phyloP scores from a whole-genome alignment of 2,888 invertebrate genomes.

The Leistus spinibarbis region DNA sequence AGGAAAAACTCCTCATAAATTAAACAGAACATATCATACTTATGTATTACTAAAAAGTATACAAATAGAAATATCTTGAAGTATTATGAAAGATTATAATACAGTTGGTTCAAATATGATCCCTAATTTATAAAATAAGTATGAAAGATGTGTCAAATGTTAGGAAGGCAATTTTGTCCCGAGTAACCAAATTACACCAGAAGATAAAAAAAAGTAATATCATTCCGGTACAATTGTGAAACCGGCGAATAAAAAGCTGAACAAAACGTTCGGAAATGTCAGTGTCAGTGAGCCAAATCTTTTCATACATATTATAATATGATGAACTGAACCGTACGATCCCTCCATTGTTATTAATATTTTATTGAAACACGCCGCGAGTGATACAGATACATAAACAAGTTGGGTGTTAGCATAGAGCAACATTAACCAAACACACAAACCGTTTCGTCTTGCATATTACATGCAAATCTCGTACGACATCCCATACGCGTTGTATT shows the following conservation, averaged over 20 bases:
- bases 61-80: too few species aligned
- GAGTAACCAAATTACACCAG: background rate
- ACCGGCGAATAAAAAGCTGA: background rate
- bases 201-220: background rate
- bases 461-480: slow-evolving; percentile 16
- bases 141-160: background rate
- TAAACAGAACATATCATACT: too few species aligned
- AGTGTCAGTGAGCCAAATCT: background rate
- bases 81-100: too few species aligned
- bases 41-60: too few species aligned
- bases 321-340: background rate
- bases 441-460: slow-evolving; percentile 11
- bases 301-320: background rate
- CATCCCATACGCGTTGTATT: slow-evolving; percentile 11
- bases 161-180: background rate
- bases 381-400: background rate
- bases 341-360: slow-evolving; percentile 12
- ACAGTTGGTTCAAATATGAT: background rate
- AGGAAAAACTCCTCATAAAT: too few species aligned
- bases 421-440: slow-evolving; percentile 20
- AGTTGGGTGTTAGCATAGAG: background rate
- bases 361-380: slow-evolving; percentile 8
- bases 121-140: background rate
- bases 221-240: background rate
- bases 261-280: background rate